phyloP scores from a whole-genome alignment of 2,797 vertebrate genomes.

The Melanogrammus aeglefinus region DNA sequence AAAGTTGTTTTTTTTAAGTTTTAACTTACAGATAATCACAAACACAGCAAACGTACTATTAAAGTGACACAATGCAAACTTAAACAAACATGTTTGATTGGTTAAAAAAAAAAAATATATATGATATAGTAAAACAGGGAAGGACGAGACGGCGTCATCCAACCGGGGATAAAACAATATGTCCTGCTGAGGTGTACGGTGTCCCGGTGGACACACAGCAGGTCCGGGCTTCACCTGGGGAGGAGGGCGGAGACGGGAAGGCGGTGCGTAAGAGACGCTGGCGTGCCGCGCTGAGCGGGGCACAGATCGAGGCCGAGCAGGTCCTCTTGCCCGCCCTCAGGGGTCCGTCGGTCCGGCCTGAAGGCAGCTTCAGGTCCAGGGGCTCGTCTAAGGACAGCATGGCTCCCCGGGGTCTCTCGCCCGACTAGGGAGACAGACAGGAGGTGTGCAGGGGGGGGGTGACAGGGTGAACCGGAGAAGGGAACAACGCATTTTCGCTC shows the following conservation, averaged over 20 bases:
- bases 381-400: conserved; percentile 95
- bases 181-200: not conserved
- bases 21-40: not conserved
- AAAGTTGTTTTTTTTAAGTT: not conserved
- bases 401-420: conserved; percentile 38
- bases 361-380: conserved; percentile 89
- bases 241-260: conserved; percentile 63
- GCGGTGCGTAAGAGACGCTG: conserved; percentile 67
- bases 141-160: not conserved
- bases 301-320: conserved; percentile 61
- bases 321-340: conserved; percentile 71
- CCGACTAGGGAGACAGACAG: conserved; percentile 28
- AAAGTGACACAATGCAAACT: not conserved
- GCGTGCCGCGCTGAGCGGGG: conserved; percentile 60
- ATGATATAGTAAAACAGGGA: not conserved
- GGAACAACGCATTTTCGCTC: not conserved
- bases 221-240: conserved; percentile 63
- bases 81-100: not conserved
- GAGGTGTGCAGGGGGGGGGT: not conserved
- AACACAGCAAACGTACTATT: not conserved
- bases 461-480: not conserved
- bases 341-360: conserved; percentile 57
- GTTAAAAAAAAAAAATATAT: not conserved
- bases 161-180: not conserved
- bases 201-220: not conserved